These are phyloP conservation scores for Psophia crepitans DNA, from an alignment of 2,113 vertebrate species.

Conservation along the genomic window DNA sequence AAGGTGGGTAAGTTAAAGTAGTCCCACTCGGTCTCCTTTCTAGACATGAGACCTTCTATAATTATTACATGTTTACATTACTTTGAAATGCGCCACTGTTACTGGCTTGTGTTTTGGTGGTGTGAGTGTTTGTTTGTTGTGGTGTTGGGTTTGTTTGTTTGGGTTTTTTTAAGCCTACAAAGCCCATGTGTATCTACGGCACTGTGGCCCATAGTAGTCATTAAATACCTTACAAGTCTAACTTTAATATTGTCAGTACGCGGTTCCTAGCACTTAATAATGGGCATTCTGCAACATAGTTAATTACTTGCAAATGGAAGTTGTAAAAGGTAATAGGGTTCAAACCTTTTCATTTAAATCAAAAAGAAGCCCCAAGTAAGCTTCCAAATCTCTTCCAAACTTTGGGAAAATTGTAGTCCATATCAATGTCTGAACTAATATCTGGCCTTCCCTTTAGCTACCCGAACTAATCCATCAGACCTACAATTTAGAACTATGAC, in stretches of 20 bases:
- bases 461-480: constrained; percentile 20
- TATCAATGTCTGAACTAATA: constrained; percentile 7
- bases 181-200: background rate
- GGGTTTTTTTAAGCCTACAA: background rate
- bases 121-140: background rate
- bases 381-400: background rate
- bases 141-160: background rate
- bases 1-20: background rate
- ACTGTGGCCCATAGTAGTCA: background rate
- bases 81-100: background rate
- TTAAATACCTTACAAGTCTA: background rate
- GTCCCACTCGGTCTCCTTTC: background rate
- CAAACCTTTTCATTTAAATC: background rate
- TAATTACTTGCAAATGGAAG: constrained; percentile 25
- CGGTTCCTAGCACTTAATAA: background rate
- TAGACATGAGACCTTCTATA: background rate
- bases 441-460: background rate
- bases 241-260: background rate
- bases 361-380: background rate
- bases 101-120: background rate
- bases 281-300: background rate
- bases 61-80: background rate
- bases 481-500: constrained; percentile 18
- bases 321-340: constrained; percentile 2
- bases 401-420: constrained; percentile 19